phyloP scores from a whole-genome alignment of 2,888 invertebrate genomes.

The Siphlonurus alternatus region DNA sequence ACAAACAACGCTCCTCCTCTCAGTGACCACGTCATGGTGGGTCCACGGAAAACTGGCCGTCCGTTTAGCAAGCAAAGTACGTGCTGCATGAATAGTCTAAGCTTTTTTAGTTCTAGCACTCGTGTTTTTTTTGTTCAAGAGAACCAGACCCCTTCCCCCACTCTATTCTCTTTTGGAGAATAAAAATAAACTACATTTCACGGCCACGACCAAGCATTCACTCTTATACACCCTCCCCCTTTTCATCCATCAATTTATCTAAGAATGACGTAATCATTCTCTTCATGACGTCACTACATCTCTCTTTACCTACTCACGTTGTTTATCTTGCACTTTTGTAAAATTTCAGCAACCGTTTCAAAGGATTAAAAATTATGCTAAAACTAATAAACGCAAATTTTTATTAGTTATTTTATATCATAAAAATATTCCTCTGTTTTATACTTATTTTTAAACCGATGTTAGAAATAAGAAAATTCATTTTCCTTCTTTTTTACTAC shows the following conservation, averaged over 20 bases:
- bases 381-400: too few relatives aligned
- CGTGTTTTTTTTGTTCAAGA: neutral
- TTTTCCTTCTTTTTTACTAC: too few relatives aligned
- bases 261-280: neutral
- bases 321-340: too few relatives aligned
- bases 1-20: neutral
- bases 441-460: too few relatives aligned
- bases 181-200: neutral
- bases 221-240: neutral
- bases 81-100: neutral
- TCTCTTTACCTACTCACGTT: too few relatives aligned
- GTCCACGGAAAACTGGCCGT: neutral
- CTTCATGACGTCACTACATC: too few relatives aligned
- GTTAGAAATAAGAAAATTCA: too few relatives aligned
- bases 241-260: neutral
- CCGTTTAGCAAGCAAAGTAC: neutral
- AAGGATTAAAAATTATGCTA: too few relatives aligned
- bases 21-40: neutral
- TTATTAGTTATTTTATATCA: too few relatives aligned
- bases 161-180: neutral
- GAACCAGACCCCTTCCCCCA: neutral
- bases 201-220: neutral
- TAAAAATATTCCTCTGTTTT: too few relatives aligned
- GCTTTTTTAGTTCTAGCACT: neutral
- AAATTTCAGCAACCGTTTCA: too few relatives aligned